Evolutionary conservation across 2,113 vertebrate species (phyloP), one percentile per base, ranked within the genome.

Genomic region (Phyllostomus discolor): DNA sequence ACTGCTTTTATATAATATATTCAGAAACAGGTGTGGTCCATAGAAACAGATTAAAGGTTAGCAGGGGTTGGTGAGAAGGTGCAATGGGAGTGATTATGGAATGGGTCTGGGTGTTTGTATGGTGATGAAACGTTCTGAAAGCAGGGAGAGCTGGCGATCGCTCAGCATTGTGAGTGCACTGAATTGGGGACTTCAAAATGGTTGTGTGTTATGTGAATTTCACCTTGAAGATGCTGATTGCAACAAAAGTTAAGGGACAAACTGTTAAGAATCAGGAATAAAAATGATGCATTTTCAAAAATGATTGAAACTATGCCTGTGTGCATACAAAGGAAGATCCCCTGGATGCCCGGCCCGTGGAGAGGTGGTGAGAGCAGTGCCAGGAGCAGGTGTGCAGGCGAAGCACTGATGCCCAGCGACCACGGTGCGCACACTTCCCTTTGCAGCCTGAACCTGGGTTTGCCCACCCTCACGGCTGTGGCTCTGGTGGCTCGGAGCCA

Each of bases 361-460:
- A 5, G 16, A 17, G 76, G 70, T 2, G 38, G 26, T 11, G 10
- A 43, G 28, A 52, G 52, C 57, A 28, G 9, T 11, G 20, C 8
- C 2, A 4, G 26, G 66, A 35, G 28, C 52, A 24, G 33, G 52
- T 3, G 59, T 9, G 5, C 2, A 22, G 38, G 46, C 8, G 14
- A 3, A 3, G 41, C 38, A 0, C 5, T 0, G 16, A 2, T 4
- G 43, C 24, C 41, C 2, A 4, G 1, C 15, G 48, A 12, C 20
- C 3, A 19, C 2, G 66, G 57, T 4, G 4, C 17, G 3, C 14
- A 10, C 73, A 15, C 1, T 24, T 28, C 16, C 1, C n/a, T 15
- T 52, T 35, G 5, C 41, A 26, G 7, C 16, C 73, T 67, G 46
- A 33, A 10, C 17, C 73, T 73, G 48, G 2, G 8, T 11, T 78